Conservation (phyloP, 2,113 vertebrate genomes). For the Platycercus adscitus region DNA sequence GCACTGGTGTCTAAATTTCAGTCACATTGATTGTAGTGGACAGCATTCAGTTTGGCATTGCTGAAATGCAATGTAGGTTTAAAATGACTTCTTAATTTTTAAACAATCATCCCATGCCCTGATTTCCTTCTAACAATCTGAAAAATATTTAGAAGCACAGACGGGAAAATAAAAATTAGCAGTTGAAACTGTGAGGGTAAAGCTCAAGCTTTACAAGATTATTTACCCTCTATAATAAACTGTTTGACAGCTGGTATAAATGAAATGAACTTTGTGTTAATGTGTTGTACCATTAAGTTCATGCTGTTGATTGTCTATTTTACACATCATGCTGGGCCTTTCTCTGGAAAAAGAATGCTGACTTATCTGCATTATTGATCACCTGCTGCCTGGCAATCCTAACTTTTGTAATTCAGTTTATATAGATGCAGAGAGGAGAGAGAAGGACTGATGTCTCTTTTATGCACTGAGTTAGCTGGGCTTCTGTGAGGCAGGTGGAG, state of each 20-base stretch:
- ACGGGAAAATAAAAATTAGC: neutral
- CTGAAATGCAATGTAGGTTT: neutral
- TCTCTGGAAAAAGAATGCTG: neutral
- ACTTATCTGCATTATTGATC: neutral
- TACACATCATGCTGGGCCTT: neutral
- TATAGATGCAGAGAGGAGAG: fast-evolving
- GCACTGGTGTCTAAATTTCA: neutral
- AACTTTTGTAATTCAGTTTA: neutral
- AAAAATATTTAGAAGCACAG: neutral
- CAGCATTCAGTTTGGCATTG: neutral
- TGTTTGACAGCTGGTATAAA: neutral
- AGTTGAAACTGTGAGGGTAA: neutral
- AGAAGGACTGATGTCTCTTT: neutral
- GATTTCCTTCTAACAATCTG: neutral
- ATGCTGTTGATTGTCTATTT: neutral
- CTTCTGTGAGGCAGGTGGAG: neutral
- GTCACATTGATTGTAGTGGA: neutral
- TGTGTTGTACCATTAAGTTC: neutral
- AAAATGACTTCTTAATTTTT: neutral
- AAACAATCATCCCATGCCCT: neutral
- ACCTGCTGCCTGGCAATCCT: neutral
- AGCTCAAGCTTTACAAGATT: neutral
- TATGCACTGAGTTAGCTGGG: neutral
- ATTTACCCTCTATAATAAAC: constrained; percentile 21
- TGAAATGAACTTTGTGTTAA: neutral